Conservation (phyloP, 2,888 invertebrate species). For the Biston betularia region DNA sequence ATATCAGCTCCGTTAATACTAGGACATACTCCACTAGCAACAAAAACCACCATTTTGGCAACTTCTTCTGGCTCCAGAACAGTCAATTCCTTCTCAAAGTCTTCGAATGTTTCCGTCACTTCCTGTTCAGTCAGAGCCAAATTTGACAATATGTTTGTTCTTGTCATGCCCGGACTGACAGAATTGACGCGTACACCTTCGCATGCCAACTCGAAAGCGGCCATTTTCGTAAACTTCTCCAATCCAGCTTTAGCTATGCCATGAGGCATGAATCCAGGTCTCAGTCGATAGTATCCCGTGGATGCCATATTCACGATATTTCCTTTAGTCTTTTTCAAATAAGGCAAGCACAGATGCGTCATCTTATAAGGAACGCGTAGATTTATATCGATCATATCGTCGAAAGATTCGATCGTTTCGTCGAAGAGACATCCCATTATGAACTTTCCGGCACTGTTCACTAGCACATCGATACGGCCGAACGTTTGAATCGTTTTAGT, state of each 20-base stretch:
- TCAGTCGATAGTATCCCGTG: slow-evolving; percentile 88
- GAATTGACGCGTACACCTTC: slow-evolving; percentile 61
- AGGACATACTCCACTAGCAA: slow-evolving; percentile 60
- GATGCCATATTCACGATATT: slow-evolving; percentile 95
- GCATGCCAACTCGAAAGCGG: slow-evolving; percentile 57
- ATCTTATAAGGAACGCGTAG: slow-evolving; percentile 90
- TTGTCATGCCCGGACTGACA: slow-evolving; percentile 57
- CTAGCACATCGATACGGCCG: slow-evolving; percentile 89
- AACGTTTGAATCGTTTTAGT: slow-evolving; percentile 88
- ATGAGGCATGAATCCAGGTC: slow-evolving; percentile 58
- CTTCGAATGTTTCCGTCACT: slow-evolving; percentile 45
- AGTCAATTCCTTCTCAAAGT: slow-evolving; percentile 41
- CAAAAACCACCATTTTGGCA: slow-evolving; percentile 62
- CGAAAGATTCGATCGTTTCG: slow-evolving; percentile 92
- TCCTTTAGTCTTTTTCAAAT: slow-evolving; percentile 91
- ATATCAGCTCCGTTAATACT: slow-evolving; percentile 61
- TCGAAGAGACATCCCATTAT: slow-evolving; percentile 91
- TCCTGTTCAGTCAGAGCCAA: slow-evolving; percentile 54
- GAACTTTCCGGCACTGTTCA: slow-evolving; percentile 93
- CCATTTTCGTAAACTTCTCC: slow-evolving; percentile 57
- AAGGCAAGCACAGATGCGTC: slow-evolving; percentile 92
- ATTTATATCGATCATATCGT: slow-evolving; percentile 93
- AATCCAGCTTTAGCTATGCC: slow-evolving; percentile 56
- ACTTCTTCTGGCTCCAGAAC: slow-evolving; percentile 61
- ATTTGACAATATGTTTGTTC: slow-evolving; percentile 56